A percentile compares a stretch with the other conserved stretches of the same genome.
Evolutionary conservation across 1,140 invertebrate genomes (phyloP).

Genomic region (Cyphomyrmex costatus): DNA sequence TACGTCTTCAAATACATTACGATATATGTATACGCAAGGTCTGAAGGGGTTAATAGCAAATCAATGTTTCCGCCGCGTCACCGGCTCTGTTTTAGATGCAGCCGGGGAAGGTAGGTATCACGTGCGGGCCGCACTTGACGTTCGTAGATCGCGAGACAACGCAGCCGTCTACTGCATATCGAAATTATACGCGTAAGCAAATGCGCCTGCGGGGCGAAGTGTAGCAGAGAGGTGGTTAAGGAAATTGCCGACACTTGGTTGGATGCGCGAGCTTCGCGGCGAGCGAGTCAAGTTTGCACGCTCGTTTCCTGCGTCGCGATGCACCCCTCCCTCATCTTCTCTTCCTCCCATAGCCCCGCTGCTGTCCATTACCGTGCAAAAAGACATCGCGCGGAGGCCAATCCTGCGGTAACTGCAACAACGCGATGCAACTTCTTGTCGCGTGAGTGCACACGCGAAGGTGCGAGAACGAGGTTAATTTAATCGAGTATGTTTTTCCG

Average conservation of each 20-base stretch:
- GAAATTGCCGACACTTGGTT: constrained; percentile 67
- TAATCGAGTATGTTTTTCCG: constrained; percentile 52
- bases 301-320: constrained; percentile 58
- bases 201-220: constrained; percentile 47
- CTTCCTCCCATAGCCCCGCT: background rate
- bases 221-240: constrained; percentile 68
- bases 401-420: constrained; percentile 66
- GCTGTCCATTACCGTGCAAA: background rate
- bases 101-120: background rate
- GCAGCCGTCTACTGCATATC: constrained; percentile 15
- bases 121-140: too few species aligned
- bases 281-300: constrained; percentile 62
- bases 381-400: constrained; percentile 31
- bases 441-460: constrained; percentile 24
- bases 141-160: background rate
- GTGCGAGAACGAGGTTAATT: constrained; percentile 42
- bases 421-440: constrained; percentile 53
- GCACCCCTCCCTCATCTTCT: background rate
- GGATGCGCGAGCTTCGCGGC: constrained; percentile 42
- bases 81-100: background rate
- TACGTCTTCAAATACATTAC: too few species aligned
- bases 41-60: background rate
- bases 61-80: background rate
- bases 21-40: too few species aligned
- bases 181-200: constrained; percentile 64